These are phyloP conservation scores for Chorisops tibialis DNA, from an alignment of 2,888 invertebrate genomes.

Conservation along the genomic window DNA sequence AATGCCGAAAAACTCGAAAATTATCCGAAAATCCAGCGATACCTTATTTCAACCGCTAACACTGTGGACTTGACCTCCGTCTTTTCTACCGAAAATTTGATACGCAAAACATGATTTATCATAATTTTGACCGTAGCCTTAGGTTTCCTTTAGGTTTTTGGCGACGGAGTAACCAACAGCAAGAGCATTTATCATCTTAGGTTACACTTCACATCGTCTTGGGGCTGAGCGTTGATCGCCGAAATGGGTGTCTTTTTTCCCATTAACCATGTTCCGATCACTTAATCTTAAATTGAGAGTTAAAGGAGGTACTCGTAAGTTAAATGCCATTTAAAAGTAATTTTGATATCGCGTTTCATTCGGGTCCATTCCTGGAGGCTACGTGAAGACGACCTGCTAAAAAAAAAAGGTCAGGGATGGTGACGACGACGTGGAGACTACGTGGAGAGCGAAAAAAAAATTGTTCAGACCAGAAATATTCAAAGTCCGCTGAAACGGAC, in stretches of 20 bases:
- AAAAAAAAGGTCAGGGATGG: slow-evolving; percentile 2
- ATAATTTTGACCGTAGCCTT: not conserved
- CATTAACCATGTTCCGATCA: slow-evolving; percentile 24
- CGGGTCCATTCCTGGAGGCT: not conserved
- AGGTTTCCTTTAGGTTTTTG: not conserved
- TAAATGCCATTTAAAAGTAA: slow-evolving; percentile 32
- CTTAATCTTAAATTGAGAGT: slow-evolving; percentile 22
- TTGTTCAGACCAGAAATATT: no score
- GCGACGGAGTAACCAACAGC: slow-evolving; percentile 6
- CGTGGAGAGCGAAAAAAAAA: not conserved
- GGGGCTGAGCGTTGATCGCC: not conserved
- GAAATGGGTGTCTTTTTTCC: not conserved
- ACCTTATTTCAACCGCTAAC: no score
- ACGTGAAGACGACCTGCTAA: not conserved
- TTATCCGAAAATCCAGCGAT: not conserved
- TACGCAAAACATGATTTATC: slow-evolving; percentile 22
- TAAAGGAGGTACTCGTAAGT: slow-evolving; percentile 14
- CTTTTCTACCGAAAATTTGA: slow-evolving; percentile 4
- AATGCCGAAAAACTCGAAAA: no score
- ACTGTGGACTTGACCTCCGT: not conserved
- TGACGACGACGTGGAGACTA: not conserved
- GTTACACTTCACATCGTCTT: slow-evolving; percentile 4
- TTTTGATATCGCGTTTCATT: slow-evolving; percentile 31
- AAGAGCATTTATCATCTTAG: slow-evolving; percentile 11
- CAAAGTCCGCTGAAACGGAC: no score